Percentiles rank a stretch among this genome's conserved stretches.
Evolutionary conservation across 2,888 invertebrate species (phyloP).

Genomic region (Perizoma flavofasciatum): DNA sequence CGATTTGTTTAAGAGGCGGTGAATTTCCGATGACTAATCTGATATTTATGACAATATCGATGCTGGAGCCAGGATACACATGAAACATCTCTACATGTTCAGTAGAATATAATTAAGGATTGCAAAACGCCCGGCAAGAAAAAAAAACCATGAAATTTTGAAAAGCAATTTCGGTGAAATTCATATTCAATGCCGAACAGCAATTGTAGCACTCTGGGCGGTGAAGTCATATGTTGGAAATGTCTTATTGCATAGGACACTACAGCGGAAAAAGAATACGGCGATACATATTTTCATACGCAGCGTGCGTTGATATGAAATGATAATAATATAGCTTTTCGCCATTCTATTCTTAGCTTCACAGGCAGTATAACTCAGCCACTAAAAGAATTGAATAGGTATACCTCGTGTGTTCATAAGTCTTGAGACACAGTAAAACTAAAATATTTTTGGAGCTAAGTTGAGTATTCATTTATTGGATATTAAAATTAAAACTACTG

Average conservation of each 20-base stretch:
- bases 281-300: background rate
- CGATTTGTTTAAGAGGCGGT: no score
- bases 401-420: no score
- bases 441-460: no score
- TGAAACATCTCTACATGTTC: no score
- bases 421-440: no score
- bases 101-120: no score
- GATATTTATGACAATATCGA: no score
- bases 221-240: conserved; percentile 7
- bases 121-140: no score
- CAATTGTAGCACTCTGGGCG: conserved; percentile 6
- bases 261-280: conserved; percentile 1
- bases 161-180: conserved; percentile 18
- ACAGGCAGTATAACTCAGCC: background rate
- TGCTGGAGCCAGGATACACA: no score
- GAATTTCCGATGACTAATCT: no score
- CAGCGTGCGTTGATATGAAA: background rate
- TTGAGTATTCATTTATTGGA: no score
- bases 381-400: background rate
- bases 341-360: background rate
- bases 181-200: conserved; percentile 17
- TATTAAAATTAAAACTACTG: no score
- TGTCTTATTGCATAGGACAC: conserved; percentile 10
- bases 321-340: background rate
- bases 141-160: conserved; percentile 4